phyloP scores from a whole-genome alignment of 2,113 vertebrate genomes.

The Cnemophilus loriae region DNA sequence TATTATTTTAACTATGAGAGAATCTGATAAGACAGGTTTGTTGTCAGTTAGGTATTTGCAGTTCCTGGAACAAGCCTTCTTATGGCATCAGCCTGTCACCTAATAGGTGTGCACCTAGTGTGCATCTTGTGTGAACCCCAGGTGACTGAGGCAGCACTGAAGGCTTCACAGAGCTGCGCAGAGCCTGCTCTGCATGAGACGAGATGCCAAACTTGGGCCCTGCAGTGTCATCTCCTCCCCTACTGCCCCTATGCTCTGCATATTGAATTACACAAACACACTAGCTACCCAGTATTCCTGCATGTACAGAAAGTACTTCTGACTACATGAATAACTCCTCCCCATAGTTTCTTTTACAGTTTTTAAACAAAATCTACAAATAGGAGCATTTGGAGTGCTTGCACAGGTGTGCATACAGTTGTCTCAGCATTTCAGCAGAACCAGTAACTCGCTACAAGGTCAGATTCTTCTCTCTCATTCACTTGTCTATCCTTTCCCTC shows the following conservation, averaged over 20 bases:
- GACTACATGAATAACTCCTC: neutral
- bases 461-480: neutral
- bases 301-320: neutral
- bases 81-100: neutral
- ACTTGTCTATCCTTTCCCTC: neutral
- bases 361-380: neutral
- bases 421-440: neutral
- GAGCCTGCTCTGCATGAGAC: neutral
- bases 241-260: neutral
- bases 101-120: no score
- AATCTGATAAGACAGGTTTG: neutral
- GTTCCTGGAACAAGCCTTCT: neutral
- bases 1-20: neutral
- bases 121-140: rapidly evolving
- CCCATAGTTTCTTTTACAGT: neutral
- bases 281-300: neutral
- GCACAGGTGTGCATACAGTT: no score
- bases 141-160: neutral
- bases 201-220: neutral
- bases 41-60: neutral
- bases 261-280: neutral
- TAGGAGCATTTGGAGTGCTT: neutral
- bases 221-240: neutral
- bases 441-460: neutral
- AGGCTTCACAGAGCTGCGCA: no score